phyloP scores from a whole-genome alignment of 1,140 invertebrate species.

The Pseudomyrmex gracilis region DNA sequence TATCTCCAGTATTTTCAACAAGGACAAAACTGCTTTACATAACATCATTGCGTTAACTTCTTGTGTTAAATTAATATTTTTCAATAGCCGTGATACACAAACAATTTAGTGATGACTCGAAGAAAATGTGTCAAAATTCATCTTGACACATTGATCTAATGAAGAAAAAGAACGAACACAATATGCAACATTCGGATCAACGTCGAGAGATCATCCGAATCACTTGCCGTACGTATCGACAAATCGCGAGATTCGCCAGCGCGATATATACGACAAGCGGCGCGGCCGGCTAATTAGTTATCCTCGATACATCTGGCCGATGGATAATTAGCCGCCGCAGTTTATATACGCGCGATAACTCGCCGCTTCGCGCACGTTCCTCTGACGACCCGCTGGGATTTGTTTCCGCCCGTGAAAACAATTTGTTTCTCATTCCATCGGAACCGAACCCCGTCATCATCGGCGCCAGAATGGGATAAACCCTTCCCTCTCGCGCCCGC shows the following conservation, averaged over 20 bases:
- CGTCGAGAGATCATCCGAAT: background rate
- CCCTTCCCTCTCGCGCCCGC: conserved; percentile 38
- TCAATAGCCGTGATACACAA: background rate
- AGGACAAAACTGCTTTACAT: background rate
- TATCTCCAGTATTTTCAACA: background rate
- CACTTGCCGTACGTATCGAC: conserved; percentile 25
- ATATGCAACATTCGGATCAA: background rate
- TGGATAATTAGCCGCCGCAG: conserved; percentile 57
- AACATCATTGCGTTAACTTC: background rate
- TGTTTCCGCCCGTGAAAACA: conserved; percentile 62
- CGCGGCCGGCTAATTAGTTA: conserved; percentile 58
- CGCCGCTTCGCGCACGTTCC: conserved; percentile 42
- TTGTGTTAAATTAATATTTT: background rate
- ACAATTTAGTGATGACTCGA: background rate
- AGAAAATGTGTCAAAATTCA: background rate
- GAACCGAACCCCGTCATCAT: conserved; percentile 56
- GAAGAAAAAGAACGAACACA: background rate
- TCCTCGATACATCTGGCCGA: conserved; percentile 58
- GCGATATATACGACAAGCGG: conserved; percentile 42
- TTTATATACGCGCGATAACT: conserved; percentile 53
- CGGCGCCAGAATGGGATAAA: conserved; percentile 59
- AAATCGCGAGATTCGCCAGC: conserved; percentile 53
- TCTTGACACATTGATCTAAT: background rate
- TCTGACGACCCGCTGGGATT: conserved; percentile 53
- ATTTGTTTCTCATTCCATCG: conserved; percentile 61